A percentile compares a stretch with the other conserved stretches of the same genome.
phyloP scores from a whole-genome alignment of 1,140 invertebrate species.

The Calosoma granatense region DNA sequence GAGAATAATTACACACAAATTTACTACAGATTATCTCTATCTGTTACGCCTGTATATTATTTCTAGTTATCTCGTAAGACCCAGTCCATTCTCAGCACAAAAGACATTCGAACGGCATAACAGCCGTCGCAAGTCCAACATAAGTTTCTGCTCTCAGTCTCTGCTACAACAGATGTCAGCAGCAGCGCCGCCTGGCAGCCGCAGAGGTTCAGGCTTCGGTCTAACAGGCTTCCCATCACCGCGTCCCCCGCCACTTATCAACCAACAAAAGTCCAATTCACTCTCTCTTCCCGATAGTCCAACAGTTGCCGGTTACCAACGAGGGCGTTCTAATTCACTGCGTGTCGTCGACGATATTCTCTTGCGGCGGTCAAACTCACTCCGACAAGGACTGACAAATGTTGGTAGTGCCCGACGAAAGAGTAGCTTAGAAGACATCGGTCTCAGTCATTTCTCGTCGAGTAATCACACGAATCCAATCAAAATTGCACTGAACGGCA shows the following conservation, averaged over 20 bases:
- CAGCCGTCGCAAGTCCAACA: conserved; percentile 79
- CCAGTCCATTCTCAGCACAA: conserved; percentile 84
- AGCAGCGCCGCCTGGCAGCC: conserved; percentile 35
- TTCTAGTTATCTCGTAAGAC: conserved; percentile 72
- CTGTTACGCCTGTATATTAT: conserved; percentile 11
- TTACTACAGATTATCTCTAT: neutral
- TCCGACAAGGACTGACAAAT: conserved; percentile 60
- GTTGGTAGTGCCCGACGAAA: conserved; percentile 50
- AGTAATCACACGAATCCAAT: conserved; percentile 57
- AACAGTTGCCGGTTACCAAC: conserved; percentile 60
- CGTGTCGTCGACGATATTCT: conserved; percentile 76
- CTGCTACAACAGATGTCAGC: conserved; percentile 54
- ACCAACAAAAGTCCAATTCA: conserved; percentile 78
- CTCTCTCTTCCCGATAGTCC: conserved; percentile 79
- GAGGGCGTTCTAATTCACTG: conserved; percentile 74
- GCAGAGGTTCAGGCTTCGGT: conserved; percentile 47
- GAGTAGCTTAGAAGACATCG: conserved; percentile 77
- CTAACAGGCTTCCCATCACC: conserved; percentile 52
- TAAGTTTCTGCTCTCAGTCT: conserved; percentile 74
- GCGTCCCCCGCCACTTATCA: conserved; percentile 56
- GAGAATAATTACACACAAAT: neutral
- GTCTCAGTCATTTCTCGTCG: conserved; percentile 61
- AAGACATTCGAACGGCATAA: conserved; percentile 90
- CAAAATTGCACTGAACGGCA: conserved; percentile 74
- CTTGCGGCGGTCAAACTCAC: conserved; percentile 68